Evolutionary conservation across 2,888 invertebrate species (phyloP).

Genomic region (Cenopis cana): DNA sequence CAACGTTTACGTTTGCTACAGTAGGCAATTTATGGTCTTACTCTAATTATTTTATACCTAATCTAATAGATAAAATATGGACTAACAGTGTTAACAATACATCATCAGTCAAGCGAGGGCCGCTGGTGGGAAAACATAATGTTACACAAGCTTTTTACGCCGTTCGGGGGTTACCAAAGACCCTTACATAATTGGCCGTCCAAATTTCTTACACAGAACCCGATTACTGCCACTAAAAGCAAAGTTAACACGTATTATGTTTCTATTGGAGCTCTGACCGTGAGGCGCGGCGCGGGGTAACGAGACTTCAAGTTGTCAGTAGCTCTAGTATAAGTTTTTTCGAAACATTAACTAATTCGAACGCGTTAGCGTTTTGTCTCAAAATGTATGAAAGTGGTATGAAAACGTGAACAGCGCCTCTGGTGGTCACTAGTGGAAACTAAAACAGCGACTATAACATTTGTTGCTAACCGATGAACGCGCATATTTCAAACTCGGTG

Average conservation of each 20-base stretch:
- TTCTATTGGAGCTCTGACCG: constrained; percentile 24
- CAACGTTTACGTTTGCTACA: no score
- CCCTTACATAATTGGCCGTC: background rate
- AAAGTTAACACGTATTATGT: constrained; percentile 18
- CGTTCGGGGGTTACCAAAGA: background rate
- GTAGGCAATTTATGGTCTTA: no score
- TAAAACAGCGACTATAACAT: no score
- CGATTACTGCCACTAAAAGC: background rate
- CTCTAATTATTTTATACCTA: no score
- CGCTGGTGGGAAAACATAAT: background rate
- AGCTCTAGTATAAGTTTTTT: no score
- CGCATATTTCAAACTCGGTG: no score
- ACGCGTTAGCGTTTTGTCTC: no score
- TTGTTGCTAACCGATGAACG: no score
- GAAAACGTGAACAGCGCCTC: no score
- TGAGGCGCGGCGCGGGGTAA: constrained; percentile 21
- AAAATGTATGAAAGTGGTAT: no score
- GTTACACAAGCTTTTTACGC: background rate
- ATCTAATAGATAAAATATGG: background rate
- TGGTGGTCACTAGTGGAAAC: no score
- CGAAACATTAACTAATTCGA: no score
- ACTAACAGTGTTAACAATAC: background rate
- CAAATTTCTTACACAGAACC: constrained; percentile 8
- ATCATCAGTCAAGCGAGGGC: background rate
- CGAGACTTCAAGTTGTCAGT: constrained; percentile 41